Evolutionary conservation across 2,113 vertebrate species (phyloP), one percentile per base, ranked within the genome.

Genomic region (Ptyas mucosa): DNA sequence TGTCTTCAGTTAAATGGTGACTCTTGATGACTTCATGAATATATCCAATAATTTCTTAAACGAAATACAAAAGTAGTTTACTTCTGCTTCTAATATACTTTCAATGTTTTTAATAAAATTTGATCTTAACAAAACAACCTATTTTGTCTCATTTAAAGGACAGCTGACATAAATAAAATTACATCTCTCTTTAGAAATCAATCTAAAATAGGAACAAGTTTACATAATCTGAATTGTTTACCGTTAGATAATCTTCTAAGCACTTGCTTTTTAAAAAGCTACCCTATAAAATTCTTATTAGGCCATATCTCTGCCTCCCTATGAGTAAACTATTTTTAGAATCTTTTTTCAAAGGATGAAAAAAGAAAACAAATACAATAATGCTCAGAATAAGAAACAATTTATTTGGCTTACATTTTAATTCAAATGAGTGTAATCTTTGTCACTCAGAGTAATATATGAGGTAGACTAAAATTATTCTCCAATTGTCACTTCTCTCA

Each of bases 141-240:
- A 14, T 93, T 92, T 64, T 95, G 43, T 61, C 7, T 18, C 39
- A 93, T 93, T 92, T 81, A 92, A 1, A 5, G 21, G 2, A 91
- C 0, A 64, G 18, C 90, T 93, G 11, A 34, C 0, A 3, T 29
- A 46, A 85, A 46, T 88, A 5, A 1, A 81, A n/a, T 92, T 29
- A 64, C 0, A 52, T 0, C 23, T 26, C n/a, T 57, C 52, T 51
- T 0, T 9, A 26, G 34, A 86, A 86, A 3, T 46, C 9, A 57
- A 58, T 86, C 39, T 85, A 46, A 57, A 69, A 69, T 69, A 34
- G 11, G 61, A 64, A 69, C 29, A 26, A n/a, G 12, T 34, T 69
- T 69, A 69, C 29, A 69, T n/a, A n/a, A 24, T 85, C 2, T 57
- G 75, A 58, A 91, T 86, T 89, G 3, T 46, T 46, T 29, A 53